phyloP scores from a whole-genome alignment of 2,113 vertebrate genomes.

The Phyllostomus hastatus region DNA sequence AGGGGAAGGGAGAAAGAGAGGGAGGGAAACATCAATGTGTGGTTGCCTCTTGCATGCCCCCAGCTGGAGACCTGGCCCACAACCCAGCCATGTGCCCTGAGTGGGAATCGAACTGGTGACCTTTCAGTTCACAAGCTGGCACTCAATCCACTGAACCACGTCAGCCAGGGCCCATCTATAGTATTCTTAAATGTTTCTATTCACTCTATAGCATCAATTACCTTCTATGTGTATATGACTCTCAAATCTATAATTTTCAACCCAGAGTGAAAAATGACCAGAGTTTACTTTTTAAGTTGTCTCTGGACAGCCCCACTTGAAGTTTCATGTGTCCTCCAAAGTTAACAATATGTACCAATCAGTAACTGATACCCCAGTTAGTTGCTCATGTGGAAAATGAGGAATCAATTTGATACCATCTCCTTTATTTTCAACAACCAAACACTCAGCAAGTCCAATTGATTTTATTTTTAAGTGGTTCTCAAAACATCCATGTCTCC shows the following conservation, averaged over 20 bases:
- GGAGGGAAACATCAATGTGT: too few species aligned
- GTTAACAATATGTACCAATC: background rate
- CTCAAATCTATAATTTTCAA: background rate
- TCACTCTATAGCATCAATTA: background rate
- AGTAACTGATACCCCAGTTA: background rate
- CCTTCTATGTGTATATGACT: background rate
- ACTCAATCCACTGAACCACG: too few species aligned
- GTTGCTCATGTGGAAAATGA: background rate
- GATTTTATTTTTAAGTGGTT: background rate
- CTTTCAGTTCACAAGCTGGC: too few species aligned
- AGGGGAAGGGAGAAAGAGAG: too few species aligned
- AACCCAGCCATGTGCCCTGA: too few species aligned
- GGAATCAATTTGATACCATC: background rate
- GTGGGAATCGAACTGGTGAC: too few species aligned
- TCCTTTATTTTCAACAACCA: background rate
- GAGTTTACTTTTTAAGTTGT: background rate
- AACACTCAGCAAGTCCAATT: background rate
- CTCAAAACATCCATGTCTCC: background rate
- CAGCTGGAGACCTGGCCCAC: too few species aligned
- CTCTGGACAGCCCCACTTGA: background rate
- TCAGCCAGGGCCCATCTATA: background rate
- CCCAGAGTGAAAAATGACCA: background rate
- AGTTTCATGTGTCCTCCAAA: background rate
- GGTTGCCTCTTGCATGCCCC: too few species aligned
- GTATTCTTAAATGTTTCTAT: background rate